These are phyloP conservation scores for Bombylius major DNA, from an alignment of 2,888 invertebrate species.

Conservation along the genomic window DNA sequence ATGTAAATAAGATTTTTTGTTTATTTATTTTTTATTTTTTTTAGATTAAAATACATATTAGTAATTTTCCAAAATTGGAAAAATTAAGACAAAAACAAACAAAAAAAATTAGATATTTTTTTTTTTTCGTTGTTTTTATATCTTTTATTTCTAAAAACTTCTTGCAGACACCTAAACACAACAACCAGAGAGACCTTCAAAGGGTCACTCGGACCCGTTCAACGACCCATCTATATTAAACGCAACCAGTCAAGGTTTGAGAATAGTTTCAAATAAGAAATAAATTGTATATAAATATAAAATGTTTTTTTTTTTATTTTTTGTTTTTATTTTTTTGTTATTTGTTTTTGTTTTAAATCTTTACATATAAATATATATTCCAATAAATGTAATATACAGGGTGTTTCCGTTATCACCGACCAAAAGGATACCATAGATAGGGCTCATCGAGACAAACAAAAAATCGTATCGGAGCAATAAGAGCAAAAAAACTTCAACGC, in stretches of 20 bases:
- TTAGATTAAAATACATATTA: too few relatives aligned
- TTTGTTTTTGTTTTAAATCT: neutral
- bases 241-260: conserved; percentile 15
- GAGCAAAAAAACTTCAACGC: too few relatives aligned
- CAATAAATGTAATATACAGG: too few relatives aligned
- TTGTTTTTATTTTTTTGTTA: neutral
- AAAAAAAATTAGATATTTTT: too few relatives aligned
- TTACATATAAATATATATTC: neutral
- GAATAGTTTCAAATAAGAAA: conserved; percentile 1
- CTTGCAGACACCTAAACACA: conserved; percentile 13
- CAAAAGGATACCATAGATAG: too few relatives aligned
- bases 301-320: neutral
- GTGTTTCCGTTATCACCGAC: too few relatives aligned
- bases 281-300: neutral
- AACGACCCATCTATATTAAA: conserved; percentile 13
- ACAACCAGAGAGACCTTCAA: conserved; percentile 10
- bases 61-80: too few relatives aligned
- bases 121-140: neutral
- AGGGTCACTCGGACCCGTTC: conserved; percentile 13
- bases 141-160: conserved; percentile 11
- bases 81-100: too few relatives aligned
- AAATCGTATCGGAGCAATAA: too few relatives aligned
- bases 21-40: too few relatives aligned
- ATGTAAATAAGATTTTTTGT: too few relatives aligned
- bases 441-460: too few relatives aligned